Conservation (phyloP, 2,888 invertebrate species). For the Nemurella pictetii region DNA sequence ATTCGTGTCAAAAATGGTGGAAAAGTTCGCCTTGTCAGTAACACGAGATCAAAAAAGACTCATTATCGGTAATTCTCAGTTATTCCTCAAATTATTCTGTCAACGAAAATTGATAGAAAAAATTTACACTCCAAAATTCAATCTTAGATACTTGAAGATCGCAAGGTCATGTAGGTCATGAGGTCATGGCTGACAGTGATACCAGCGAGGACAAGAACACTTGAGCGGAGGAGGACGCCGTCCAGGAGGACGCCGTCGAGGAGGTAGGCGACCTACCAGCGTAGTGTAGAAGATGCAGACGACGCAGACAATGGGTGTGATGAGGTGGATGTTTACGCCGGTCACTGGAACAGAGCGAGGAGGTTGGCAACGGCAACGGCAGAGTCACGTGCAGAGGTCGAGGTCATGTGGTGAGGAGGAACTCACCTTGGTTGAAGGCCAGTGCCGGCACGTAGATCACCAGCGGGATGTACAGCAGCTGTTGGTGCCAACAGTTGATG, state of each 20-base stretch:
- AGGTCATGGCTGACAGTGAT: too few relatives aligned
- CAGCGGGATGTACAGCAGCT: conserved; percentile 75
- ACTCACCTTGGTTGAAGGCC: conserved; percentile 77
- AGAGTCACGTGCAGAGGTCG: neutral
- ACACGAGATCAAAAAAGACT: too few relatives aligned
- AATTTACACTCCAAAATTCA: too few relatives aligned
- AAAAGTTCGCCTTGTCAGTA: too few relatives aligned
- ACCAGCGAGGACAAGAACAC: neutral
- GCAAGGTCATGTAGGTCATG: too few relatives aligned
- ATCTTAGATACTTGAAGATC: too few relatives aligned
- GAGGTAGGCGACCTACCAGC: conserved; percentile 66
- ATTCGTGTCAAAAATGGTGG: too few relatives aligned
- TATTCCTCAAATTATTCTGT: too few relatives aligned
- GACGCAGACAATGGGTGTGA: conserved; percentile 76
- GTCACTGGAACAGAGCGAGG: conserved; percentile 65
- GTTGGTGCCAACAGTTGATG: too few relatives aligned
- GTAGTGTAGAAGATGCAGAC: conserved; percentile 85
- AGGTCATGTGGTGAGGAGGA: neutral
- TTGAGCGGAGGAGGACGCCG: neutral
- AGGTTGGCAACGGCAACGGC: conserved; percentile 1
- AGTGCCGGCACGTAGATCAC: conserved; percentile 87
- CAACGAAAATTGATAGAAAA: too few relatives aligned
- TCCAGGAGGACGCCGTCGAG: neutral
- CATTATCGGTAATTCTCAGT: too few relatives aligned
- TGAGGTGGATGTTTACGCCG: conserved; percentile 76